Evolutionary conservation across 2,797 vertebrate genomes (phyloP), one percentile per base, ranked within the genome.

Genomic region (Catharus ustulatus): DNA sequence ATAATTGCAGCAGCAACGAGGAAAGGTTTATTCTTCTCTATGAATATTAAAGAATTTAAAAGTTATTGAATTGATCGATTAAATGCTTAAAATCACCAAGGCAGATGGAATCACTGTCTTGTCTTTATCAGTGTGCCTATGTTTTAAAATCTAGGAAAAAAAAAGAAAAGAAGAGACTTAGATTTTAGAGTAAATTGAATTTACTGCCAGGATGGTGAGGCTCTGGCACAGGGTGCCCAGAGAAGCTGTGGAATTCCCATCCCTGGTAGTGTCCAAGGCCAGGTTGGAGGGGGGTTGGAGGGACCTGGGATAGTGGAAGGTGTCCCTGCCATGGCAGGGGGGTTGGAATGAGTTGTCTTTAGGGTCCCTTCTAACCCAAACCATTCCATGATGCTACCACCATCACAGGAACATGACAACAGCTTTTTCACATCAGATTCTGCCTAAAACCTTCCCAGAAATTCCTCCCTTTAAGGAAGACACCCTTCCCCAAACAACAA

Each of bases 241-340:
- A 51, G 32, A 22, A 51, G 16, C 5, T 83, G 49, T 45, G 63
- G 36, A 3, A 49, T 16, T 3, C 3, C 12, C 20, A 43, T 21
- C n/a, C 20, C 49, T 76, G 38, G 36, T 30, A 83, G 12, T 30
- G 24, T 34, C 0, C 58, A 16, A 34, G 1, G 21, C 3, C 2
- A 42, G 12, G 8, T 0, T 71, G 51, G 80, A 64, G 0, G 0
- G 5, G 6, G 6, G 1, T 46, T 32, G 45, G 30, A 84, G 18
- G 5, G 27, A 3, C 15, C 13, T 42, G 66, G 40, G 4, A 4
- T 2, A 5, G 13, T 32, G 26, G 22, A 21, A 78, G 13, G 2
- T 16, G 21, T 40, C 29, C 17, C 51, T 57, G 58, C 6, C 24
- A 15, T 16, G 34, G 32, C 10, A 55, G 2, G 7, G 7, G 4